A percentile compares a stretch with the other conserved stretches of the same genome.
phyloP scores from a whole-genome alignment of 2,888 invertebrate genomes.

The Dione vanillae region DNA sequence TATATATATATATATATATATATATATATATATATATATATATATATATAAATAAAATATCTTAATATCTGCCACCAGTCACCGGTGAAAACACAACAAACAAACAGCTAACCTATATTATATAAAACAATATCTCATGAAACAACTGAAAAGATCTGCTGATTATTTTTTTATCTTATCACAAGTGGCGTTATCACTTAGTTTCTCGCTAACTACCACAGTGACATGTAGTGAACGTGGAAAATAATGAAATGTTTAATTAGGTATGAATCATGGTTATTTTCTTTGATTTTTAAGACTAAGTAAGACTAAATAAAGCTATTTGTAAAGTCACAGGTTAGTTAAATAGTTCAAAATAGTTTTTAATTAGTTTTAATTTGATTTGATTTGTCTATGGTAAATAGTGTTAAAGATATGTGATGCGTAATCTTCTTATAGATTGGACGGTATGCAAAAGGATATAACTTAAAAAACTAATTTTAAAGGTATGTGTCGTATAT shows the following conservation, averaged over 20 bases:
- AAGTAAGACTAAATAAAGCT: background rate
- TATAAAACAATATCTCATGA: slow-evolving; percentile 48
- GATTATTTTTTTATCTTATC: slow-evolving; percentile 72
- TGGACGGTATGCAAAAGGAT: background rate
- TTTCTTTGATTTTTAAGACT: background rate
- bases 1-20: no score
- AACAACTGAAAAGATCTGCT: slow-evolving; percentile 61
- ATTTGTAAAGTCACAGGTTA: background rate
- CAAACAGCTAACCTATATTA: slow-evolving; percentile 16
- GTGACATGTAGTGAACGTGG: slow-evolving; percentile 36
- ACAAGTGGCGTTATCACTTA: slow-evolving; percentile 51
- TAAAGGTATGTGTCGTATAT: background rate
- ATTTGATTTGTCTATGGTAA: background rate
- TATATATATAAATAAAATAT: no score
- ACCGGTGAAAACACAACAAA: background rate
- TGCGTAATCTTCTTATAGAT: background rate
- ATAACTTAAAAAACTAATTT: background rate
- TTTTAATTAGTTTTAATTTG: background rate
- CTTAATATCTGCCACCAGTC: no score
- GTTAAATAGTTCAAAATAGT: background rate
- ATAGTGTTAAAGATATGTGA: background rate
- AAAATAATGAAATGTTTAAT: slow-evolving; percentile 13
- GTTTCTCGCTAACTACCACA: slow-evolving; percentile 49
- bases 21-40: no score
- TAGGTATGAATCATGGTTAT: slow-evolving; percentile 20